Evolutionary conservation across 2,797 vertebrate species (phyloP).

Genomic region (Spatula versicolor): DNA sequence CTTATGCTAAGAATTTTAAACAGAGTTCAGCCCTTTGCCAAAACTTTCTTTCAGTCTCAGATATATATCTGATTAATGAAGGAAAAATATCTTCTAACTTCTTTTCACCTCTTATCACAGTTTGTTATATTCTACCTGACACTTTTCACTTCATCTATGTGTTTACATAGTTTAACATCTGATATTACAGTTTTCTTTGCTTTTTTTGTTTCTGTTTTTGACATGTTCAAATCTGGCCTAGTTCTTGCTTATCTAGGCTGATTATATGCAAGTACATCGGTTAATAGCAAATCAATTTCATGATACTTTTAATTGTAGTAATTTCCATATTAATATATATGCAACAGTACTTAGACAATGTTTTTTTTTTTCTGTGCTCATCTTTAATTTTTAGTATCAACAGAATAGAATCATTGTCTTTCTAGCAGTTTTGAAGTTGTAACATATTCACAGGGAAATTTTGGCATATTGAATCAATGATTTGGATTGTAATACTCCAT

Average conservation of each 20-base stretch:
- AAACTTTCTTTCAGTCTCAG: background rate
- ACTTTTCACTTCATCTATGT: background rate
- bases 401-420: rapidly evolving
- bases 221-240: background rate
- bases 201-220: background rate
- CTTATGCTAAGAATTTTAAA: background rate
- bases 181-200: background rate
- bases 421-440: background rate
- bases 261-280: background rate
- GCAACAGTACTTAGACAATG: background rate
- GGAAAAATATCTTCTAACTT: background rate
- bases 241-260: background rate
- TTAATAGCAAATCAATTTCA: background rate
- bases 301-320: background rate
- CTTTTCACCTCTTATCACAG: background rate
- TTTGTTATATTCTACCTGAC: background rate
- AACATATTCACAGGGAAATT: background rate
- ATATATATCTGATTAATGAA: background rate
- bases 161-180: background rate
- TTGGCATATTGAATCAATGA: background rate
- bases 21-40: background rate
- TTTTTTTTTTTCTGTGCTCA: background rate
- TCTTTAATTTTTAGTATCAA: background rate
- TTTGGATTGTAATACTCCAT: background rate
- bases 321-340: background rate